Evolutionary conservation across 2,113 vertebrate species (phyloP).

Genomic region (Chaetura pelagica): DNA sequence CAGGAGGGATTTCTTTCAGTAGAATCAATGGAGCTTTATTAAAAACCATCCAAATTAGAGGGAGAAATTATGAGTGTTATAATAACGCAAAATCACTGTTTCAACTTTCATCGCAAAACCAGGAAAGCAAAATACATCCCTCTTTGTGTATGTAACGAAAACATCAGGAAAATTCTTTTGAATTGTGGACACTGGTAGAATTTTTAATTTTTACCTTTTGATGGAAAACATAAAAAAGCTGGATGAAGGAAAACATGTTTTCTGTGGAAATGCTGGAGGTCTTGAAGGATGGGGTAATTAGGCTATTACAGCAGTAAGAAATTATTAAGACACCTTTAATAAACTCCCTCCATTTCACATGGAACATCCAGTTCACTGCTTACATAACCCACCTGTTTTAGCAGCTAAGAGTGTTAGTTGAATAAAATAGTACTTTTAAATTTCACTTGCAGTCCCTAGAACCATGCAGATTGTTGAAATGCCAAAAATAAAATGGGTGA

Average conservation of each 20-base stretch:
- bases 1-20: conserved; percentile 86
- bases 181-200: conserved; percentile 66
- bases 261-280: conserved; percentile 39
- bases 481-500: background rate
- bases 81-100: conserved; percentile 87
- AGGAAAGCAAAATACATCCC: conserved; percentile 79
- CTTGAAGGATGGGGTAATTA: conserved; percentile 13
- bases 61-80: conserved; percentile 88
- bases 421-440: background rate
- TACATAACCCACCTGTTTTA: background rate
- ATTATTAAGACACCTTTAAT: background rate
- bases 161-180: conserved; percentile 74
- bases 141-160: conserved; percentile 77
- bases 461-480: background rate
- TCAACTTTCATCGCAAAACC: conserved; percentile 80
- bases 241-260: conserved; percentile 24
- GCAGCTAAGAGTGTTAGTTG: background rate
- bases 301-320: conserved; percentile 1
- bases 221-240: conserved; percentile 42
- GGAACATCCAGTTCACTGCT: background rate
- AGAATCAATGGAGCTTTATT: conserved; percentile 89
- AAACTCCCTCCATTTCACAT: background rate
- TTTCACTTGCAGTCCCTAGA: background rate
- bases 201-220: conserved; percentile 78
- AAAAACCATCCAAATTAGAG: conserved; percentile 88